Conservation (phyloP, 2,888 invertebrate species). For the Scaptomyza tumidula region DNA sequence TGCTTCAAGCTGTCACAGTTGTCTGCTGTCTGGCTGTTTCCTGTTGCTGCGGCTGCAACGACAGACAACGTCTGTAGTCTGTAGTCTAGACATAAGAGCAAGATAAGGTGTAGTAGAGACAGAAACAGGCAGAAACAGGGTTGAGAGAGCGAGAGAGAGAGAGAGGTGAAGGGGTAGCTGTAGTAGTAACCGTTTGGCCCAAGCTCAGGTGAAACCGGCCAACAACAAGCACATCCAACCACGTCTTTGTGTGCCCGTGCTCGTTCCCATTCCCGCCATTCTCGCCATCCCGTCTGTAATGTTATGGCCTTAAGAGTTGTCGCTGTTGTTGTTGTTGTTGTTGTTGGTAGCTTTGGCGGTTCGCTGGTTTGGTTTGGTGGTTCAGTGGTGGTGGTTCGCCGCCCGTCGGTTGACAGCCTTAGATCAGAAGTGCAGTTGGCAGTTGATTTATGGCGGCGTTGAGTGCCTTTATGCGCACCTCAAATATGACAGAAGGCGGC, state of each 20-base stretch:
- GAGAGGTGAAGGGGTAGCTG: conserved; percentile 2
- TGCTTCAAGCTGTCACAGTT: conserved; percentile 75
- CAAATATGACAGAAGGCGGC: conserved; percentile 76
- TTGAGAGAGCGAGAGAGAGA: background rate
- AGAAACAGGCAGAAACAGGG: background rate
- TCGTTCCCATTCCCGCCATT: background rate
- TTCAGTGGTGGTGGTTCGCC: conserved; percentile 11
- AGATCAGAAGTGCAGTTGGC: conserved; percentile 71
- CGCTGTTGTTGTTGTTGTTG: conserved; percentile 40
- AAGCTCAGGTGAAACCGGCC: conserved; percentile 72
- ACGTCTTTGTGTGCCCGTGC: conserved; percentile 19
- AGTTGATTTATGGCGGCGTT: conserved; percentile 80
- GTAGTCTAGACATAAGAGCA: conserved; percentile 74
- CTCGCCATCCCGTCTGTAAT: conserved; percentile 54
- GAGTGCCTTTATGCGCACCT: conserved; percentile 79
- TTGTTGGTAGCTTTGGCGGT: conserved; percentile 27
- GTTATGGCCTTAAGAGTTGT: conserved; percentile 69
- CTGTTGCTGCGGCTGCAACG: conserved; percentile 62
- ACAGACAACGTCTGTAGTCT: conserved; percentile 72
- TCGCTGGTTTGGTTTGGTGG: conserved; percentile 28
- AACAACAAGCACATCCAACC: conserved; percentile 59
- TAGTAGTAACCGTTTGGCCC: conserved; percentile 12
- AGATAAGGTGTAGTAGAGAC: conserved; percentile 48
- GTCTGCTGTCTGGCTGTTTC: conserved; percentile 72
- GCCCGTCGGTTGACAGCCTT: conserved; percentile 66